A percentile compares a stretch with the other conserved stretches of the same genome.
Conservation (phyloP, 2,888 invertebrate genomes). For the Pseudococcus longispinus region DNA sequence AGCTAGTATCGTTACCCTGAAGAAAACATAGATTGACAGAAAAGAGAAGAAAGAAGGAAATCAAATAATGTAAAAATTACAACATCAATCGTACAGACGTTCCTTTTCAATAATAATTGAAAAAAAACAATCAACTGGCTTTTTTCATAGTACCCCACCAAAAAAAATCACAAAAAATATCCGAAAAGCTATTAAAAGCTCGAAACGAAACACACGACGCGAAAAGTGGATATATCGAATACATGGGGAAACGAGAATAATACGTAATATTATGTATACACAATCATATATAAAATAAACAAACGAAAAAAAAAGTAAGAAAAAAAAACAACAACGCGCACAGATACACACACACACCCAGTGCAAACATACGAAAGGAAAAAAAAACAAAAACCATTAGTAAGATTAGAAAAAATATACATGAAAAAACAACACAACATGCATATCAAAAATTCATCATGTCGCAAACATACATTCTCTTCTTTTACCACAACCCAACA, state of each 20-base stretch:
- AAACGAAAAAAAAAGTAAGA: not conserved
- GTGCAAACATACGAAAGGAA: conserved; percentile 1
- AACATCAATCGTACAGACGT: not conserved
- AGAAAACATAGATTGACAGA: conserved; percentile 47
- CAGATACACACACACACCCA: not conserved
- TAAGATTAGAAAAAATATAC: not conserved
- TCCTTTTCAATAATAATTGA: not conserved
- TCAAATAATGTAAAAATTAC: conserved; percentile 31
- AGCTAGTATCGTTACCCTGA: conserved; percentile 37
- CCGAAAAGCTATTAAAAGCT: not conserved
- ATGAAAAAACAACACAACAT: conserved; percentile 24
- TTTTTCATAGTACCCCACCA: not conserved
- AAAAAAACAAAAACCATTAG: conserved; percentile 19
- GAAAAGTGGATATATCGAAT: not conserved
- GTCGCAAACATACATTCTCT: not conserved
- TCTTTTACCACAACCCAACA: not conserved
- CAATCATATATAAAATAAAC: conserved; percentile 2
- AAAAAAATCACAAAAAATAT: not conserved
- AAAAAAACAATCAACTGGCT: not conserved
- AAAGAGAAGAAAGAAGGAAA: conserved; percentile 52
- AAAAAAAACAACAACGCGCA: not conserved
- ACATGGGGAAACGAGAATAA: not conserved
- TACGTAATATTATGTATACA: not conserved
- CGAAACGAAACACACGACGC: not conserved
- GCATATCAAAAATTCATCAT: conserved; percentile 13